A percentile compares a stretch with the other conserved stretches of the same genome.
phyloP scores from a whole-genome alignment of 2,888 invertebrate species.

The Emmelina monodactyla region DNA sequence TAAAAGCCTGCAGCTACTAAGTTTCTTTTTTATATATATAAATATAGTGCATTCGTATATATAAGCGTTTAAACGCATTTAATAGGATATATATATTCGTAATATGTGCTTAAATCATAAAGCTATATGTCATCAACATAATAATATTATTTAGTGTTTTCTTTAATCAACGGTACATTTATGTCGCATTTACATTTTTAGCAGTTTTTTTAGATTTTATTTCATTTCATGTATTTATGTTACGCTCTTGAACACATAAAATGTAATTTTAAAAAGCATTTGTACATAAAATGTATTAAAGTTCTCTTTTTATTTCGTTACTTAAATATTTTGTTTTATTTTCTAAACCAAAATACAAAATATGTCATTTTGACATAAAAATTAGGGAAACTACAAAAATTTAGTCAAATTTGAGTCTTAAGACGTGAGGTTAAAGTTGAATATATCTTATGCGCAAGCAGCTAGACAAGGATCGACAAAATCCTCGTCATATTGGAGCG shows the following conservation, averaged over 20 bases:
- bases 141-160: no score
- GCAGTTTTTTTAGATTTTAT: constrained; percentile 19
- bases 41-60: no score
- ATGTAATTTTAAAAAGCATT: constrained; percentile 6
- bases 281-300: constrained; percentile 38
- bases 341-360: background rate
- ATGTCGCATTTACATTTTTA: constrained; percentile 35
- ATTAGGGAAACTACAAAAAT: background rate
- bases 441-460: constrained; percentile 62
- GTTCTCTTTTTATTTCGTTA: constrained; percentile 31
- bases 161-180: constrained; percentile 29
- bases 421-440: no score
- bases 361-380: no score
- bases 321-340: constrained; percentile 27
- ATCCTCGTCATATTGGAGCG: constrained; percentile 55
- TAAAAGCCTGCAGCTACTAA: no score
- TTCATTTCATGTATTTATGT: no score
- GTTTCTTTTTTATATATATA: no score
- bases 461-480: constrained; percentile 59
- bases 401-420: constrained; percentile 14
- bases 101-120: no score
- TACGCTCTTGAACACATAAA: no score
- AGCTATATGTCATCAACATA: no score
- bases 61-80: no score
- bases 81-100: no score